Evolutionary conservation across 1,140 invertebrate species (phyloP).

Genomic region (Musca vetustissima): DNA sequence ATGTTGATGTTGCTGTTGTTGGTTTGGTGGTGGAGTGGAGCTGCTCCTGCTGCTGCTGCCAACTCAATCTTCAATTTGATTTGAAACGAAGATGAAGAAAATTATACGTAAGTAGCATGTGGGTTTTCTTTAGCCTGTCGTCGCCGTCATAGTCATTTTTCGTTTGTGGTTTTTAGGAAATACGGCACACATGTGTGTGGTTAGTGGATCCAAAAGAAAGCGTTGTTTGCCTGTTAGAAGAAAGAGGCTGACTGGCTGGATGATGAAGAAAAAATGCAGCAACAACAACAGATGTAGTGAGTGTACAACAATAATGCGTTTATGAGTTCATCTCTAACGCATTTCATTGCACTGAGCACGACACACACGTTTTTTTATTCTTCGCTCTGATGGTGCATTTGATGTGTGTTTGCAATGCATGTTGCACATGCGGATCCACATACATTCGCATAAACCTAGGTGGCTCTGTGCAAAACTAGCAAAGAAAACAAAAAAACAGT

Average conservation of each 20-base stretch:
- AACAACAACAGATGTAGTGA: neutral
- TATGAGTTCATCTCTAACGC: constrained; percentile 21
- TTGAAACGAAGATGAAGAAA: constrained; percentile 20
- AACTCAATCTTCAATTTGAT: constrained; percentile 12
- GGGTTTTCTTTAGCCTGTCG: constrained; percentile 6
- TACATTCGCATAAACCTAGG: neutral
- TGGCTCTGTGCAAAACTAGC: constrained; percentile 6
- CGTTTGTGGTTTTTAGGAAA: constrained; percentile 6
- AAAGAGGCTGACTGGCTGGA: too few relatives aligned
- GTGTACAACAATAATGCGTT: constrained; percentile 16
- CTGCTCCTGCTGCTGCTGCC: neutral
- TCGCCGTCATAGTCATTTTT: constrained; percentile 13
- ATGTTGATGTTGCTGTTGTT: neutral
- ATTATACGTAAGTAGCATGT: constrained; percentile 7
- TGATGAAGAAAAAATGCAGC: too few relatives aligned
- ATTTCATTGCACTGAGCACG: neutral
- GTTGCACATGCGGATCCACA: neutral
- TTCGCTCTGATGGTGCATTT: too few relatives aligned
- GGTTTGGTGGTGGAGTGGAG: too few relatives aligned
- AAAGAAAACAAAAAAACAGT: too few relatives aligned
- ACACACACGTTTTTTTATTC: too few relatives aligned
- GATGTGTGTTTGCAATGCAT: too few relatives aligned
- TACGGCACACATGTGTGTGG: constrained; percentile 13
- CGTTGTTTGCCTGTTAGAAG: too few relatives aligned
- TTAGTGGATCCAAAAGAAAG: neutral